Evolutionary conservation across 2,797 vertebrate species (phyloP), one percentile per base, ranked within the genome.

Genomic region (Neoniphon sammara): DNA sequence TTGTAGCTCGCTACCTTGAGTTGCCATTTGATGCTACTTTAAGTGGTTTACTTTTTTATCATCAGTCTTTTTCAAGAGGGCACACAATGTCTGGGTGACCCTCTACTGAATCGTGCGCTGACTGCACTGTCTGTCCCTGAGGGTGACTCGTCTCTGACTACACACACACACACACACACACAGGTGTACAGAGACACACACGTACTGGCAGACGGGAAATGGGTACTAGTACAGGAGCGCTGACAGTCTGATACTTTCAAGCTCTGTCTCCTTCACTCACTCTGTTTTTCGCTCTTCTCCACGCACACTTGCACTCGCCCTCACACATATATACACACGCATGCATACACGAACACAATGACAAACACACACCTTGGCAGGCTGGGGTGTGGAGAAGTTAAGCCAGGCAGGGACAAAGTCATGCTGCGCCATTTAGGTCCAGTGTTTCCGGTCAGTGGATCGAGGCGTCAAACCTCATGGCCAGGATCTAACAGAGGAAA

Each of bases 401-500:
- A 99, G 98, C 97, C 98, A 99, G 96, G 98, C 97, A 98, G 98
- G 98, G 96, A 99, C 98, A 98, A 99, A 99, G 96, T 99, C 98
- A 99, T 99, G 97, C 96, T 99, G 98, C 98, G 97, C 98, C 98
- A 99, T 99, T 99, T 99, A 99, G 97, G 97, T 99, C 97, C 97
- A 98, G 96, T 98, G 96, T 99, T 96, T 98, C 95, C 95, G 95
- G 97, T 97, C 96, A 99, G 94, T 95, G 96, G 96, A 97, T 95
- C 88, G 97, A 99, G 98, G 97, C 96, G 97, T 99, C 96, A 99
- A 99, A 98, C 98, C 98, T 99, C 98, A 99, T 99, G 96, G 96
- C 97, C 96, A 97, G 96, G 96, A 97, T 96, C 97, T 98, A 53
- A 67, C 1, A 31, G 65, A 60, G 73, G 5, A 70, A 34, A 36